These are phyloP conservation scores for Dascyllus trimaculatus DNA, from an alignment of 2,113 vertebrate genomes.

Conservation along the genomic window DNA sequence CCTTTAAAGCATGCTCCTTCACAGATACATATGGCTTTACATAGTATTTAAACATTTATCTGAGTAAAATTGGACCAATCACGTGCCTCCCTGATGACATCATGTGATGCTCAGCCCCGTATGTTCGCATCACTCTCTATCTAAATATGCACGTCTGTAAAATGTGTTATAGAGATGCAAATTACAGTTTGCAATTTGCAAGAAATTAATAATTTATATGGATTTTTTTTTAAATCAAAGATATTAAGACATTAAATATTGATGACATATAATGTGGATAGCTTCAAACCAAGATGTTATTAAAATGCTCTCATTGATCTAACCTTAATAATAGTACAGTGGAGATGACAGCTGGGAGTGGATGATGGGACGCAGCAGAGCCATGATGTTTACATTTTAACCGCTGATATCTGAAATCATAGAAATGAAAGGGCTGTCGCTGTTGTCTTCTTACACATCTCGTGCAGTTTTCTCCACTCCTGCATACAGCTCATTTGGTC, in stretches of 20 bases:
- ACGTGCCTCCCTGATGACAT: too few relatives aligned
- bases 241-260: constrained; percentile 21
- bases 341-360: not conserved
- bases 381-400: too few relatives aligned
- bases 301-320: not conserved
- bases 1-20: too few relatives aligned
- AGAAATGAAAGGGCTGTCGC: too few relatives aligned
- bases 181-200: not conserved
- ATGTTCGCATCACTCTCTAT: not conserved
- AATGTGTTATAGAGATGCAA: not conserved
- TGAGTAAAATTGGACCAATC: too few relatives aligned
- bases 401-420: too few relatives aligned
- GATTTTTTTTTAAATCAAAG: not conserved
- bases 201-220: not conserved
- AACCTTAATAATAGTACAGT: not conserved
- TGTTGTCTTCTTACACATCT: too few relatives aligned
- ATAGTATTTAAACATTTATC: too few relatives aligned
- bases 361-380: not conserved
- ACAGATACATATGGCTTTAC: too few relatives aligned
- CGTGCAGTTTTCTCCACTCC: not conserved
- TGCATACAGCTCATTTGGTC: constrained; percentile 1
- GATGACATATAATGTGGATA: constrained; percentile 1
- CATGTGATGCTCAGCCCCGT: too few relatives aligned
- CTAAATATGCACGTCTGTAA: not conserved
- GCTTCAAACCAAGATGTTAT: not conserved